These are phyloP conservation scores for Cerastis leucographa DNA, from an alignment of 2,888 invertebrate species.

Conservation along the genomic window DNA sequence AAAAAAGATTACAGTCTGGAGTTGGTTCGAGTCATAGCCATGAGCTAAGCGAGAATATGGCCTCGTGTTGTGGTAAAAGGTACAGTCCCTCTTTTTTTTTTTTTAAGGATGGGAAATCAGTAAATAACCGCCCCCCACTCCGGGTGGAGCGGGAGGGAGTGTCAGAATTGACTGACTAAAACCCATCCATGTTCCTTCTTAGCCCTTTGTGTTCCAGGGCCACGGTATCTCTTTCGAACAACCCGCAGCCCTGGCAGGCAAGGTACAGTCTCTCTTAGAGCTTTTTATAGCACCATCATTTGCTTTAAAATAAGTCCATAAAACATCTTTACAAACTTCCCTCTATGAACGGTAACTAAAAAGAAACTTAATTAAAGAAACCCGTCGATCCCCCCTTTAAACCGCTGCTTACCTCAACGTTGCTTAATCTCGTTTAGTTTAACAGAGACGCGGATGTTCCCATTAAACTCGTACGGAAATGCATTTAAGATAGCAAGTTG, in stretches of 20 bases:
- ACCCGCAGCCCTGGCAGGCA: too few relatives aligned
- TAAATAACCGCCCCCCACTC: too few relatives aligned
- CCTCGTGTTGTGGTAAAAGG: neutral
- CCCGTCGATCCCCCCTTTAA: slow-evolving; percentile 6
- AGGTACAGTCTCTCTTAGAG: too few relatives aligned
- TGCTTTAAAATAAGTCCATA: neutral
- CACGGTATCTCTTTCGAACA: too few relatives aligned
- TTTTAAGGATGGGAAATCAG: too few relatives aligned
- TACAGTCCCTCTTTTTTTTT: too few relatives aligned
- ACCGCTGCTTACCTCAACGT: slow-evolving; percentile 22
- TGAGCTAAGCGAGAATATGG: neutral
- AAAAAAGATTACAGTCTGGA: too few relatives aligned
- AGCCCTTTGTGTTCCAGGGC: too few relatives aligned
- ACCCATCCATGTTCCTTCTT: too few relatives aligned
- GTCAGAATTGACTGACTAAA: too few relatives aligned
- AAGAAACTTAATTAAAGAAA: too few relatives aligned
- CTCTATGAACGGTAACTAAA: slow-evolving; percentile 20
- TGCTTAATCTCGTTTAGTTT: slow-evolving; percentile 47
- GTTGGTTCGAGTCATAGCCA: neutral
- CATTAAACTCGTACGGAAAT: slow-evolving; percentile 62
- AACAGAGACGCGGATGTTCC: slow-evolving; percentile 49
- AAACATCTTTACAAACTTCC: neutral
- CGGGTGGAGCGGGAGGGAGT: too few relatives aligned
- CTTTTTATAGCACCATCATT: neutral
- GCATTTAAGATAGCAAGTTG: slow-evolving; percentile 62